A percentile compares a stretch with the other conserved stretches of the same genome.
Evolutionary conservation across 2,888 invertebrate genomes (phyloP).

Genomic region (Meandrusa payeni): DNA sequence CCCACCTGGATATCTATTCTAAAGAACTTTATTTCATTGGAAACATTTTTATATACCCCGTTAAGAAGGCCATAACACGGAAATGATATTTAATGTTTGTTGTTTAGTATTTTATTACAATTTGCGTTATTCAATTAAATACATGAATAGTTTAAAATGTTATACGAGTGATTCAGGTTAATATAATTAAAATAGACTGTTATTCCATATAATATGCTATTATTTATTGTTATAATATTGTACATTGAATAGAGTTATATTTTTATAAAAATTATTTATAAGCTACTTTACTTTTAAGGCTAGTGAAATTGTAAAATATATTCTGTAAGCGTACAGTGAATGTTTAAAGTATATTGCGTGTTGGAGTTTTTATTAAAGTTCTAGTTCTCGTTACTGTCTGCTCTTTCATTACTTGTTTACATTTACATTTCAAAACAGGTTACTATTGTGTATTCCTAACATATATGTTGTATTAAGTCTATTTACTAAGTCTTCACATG

Average conservation of each 20-base stretch:
- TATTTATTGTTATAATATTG: slow-evolving; percentile 17
- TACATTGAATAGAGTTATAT: no score
- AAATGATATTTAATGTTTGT: background rate
- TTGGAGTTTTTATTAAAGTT: slow-evolving; percentile 32
- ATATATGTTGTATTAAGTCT: no score
- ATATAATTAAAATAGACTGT: no score
- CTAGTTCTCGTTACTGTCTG: slow-evolving; percentile 10
- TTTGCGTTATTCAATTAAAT: no score
- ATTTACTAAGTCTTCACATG: no score
- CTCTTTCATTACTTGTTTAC: background rate
- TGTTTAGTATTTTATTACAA: no score
- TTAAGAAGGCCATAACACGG: slow-evolving; percentile 9
- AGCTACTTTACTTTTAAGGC: slow-evolving; percentile 52
- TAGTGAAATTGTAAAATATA: slow-evolving; percentile 59
- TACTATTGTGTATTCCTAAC: no score
- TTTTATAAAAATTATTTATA: slow-evolving; percentile 7
- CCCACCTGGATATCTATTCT: slow-evolving; percentile 10
- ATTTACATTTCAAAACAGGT: no score
- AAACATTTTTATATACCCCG: background rate
- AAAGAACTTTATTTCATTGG: background rate
- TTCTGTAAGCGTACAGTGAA: slow-evolving; percentile 19
- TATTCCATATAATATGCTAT: slow-evolving; percentile 6
- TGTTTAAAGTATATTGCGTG: slow-evolving; percentile 36
- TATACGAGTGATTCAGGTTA: no score
- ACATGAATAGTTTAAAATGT: no score